phyloP scores from a whole-genome alignment of 2,113 vertebrate species.

The Alectura lathami region DNA sequence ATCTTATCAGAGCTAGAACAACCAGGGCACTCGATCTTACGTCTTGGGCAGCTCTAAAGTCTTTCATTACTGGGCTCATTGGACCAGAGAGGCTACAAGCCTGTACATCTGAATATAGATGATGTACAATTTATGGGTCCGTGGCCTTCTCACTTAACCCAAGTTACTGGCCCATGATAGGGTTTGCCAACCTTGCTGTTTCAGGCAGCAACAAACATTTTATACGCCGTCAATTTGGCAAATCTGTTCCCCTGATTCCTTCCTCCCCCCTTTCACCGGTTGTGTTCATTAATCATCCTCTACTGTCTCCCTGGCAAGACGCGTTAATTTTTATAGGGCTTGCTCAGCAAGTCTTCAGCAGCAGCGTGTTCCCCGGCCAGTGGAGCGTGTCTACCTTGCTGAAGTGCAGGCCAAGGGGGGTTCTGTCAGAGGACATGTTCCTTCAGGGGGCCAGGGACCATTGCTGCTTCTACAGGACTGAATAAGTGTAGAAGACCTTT shows the following conservation, averaged over 20 bases:
- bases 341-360: not conserved
- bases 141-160: slow-evolving; percentile 60
- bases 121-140: slow-evolving; percentile 1
- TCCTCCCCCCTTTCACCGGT: not conserved
- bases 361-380: not conserved
- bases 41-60: not conserved
- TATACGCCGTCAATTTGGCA: slow-evolving; percentile 40
- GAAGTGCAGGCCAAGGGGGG: not conserved
- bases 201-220: slow-evolving; percentile 44
- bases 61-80: slow-evolving; percentile 63
- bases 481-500: not conserved
- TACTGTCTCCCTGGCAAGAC: not conserved
- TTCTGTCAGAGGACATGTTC: not conserved
- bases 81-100: slow-evolving; percentile 53
- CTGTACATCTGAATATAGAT: slow-evolving; percentile 36
- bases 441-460: not conserved
- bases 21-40: slow-evolving; percentile 1
- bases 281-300: slow-evolving; percentile 11
- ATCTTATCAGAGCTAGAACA: slow-evolving; percentile 3
- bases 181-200: slow-evolving; percentile 51
- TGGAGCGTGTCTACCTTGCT: not conserved
- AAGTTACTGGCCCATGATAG: slow-evolving; percentile 27
- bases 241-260: not conserved
- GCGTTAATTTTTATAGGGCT: slow-evolving; percentile 20
- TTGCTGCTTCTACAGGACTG: not conserved